Base-by-base conservation (phyloP, 2,888 invertebrate species). In the Itoplectis maculator region DNA sequence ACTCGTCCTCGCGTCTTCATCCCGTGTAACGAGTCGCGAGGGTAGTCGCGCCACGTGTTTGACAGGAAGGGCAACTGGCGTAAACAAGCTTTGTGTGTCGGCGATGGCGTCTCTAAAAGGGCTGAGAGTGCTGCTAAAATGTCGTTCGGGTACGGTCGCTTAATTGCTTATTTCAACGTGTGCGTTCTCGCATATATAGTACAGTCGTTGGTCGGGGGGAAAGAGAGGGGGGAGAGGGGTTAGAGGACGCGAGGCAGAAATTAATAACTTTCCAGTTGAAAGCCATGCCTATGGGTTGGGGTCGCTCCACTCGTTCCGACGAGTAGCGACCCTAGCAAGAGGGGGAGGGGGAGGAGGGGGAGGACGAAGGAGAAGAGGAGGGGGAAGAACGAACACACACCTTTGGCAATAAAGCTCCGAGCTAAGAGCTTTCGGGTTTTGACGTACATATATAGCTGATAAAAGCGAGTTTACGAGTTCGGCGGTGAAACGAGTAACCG, bases 321-420 rank as follows among this genome's bases (percentile, higher is more conserved):
- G 29, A 29, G 29, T 29, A 29, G 29, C 29, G 29, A n/a, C 29
- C 3, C 2, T 29, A 5, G 5, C 29, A 5, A 29, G 29, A 29
- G 29, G 29, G 29, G 29, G 29, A 29, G 29, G 29, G 29, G 29
- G 29, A 5, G 29, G 29, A 5, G 29, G 29, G 29, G 29, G 29
- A 5, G 9, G 13, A 65, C 42, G 23, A 35, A 35, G 13, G 15
- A 35, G 9, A n/a, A 59, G 42, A 45, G 23, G 13, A 15, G 13
- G 13, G 8, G 9, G 20, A 8, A 37, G 8, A 23, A 7, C 40
- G 61, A 35, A 29, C 69, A 37, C 35, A 79, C 56, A 82, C 69
- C 47, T 70, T 82, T 75, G 6, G 78, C 82, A 79, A 82, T 82
- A 79, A 79, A 70, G 74, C 56, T 42, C 37, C 49, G 37, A 20